These are phyloP conservation scores for human DNA, from an alignment of 2,113 vertebrate genomes.

Conservation along the genomic window DNA sequence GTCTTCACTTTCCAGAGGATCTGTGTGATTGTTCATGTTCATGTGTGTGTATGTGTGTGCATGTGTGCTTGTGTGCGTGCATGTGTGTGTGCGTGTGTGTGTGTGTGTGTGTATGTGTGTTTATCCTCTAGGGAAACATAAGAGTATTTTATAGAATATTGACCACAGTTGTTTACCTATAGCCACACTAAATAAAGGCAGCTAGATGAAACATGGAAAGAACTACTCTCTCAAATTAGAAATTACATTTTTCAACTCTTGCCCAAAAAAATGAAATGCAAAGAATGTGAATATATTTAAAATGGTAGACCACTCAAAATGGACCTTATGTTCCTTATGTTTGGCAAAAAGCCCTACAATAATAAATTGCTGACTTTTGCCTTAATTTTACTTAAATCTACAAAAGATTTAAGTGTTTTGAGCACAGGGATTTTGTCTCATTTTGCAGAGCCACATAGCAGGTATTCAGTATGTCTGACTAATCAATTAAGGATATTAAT, in stretches of 20 bases:
- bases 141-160: background rate
- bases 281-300: background rate
- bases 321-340: background rate
- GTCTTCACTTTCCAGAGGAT: slow-evolving; percentile 8
- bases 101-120: background rate
- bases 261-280: background rate
- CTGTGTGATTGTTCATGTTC: background rate
- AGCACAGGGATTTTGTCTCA: background rate
- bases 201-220: background rate
- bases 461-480: background rate
- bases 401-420: background rate
- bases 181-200: background rate
- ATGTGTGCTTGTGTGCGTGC: background rate
- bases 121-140: background rate
- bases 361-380: background rate
- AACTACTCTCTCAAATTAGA: background rate
- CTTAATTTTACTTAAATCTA: background rate
- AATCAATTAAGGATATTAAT: background rate
- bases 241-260: background rate
- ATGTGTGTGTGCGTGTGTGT: background rate
- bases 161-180: background rate
- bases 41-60: background rate
- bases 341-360: background rate
- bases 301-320: background rate
- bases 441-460: background rate